A percentile compares a stretch with the other conserved stretches of the same genome.
Evolutionary conservation across 1,140 invertebrate species (phyloP).

Genomic region (Pararge aegeria): DNA sequence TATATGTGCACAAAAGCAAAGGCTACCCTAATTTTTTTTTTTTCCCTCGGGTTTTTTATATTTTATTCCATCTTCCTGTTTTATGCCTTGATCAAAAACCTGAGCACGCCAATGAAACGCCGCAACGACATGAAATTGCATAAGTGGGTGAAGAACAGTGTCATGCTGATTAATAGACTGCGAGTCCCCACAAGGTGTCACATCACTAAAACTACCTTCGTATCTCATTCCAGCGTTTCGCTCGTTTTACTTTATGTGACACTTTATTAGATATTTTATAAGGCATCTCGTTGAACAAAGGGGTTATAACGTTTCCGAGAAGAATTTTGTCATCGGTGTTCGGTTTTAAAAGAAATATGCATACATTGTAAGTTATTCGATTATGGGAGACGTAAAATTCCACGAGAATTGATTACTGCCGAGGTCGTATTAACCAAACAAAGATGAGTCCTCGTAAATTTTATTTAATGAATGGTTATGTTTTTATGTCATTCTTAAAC

Average conservation of each 20-base stretch:
- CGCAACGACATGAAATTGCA: too few relatives aligned
- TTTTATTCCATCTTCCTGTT: too few relatives aligned
- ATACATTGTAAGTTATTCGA: conserved; percentile 43
- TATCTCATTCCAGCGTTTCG: conserved; percentile 32
- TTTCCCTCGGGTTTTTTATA: too few relatives aligned
- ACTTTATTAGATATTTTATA: conserved; percentile 54
- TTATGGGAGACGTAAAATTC: conserved; percentile 23
- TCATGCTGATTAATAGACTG: background rate
- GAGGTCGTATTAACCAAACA: conserved; percentile 19
- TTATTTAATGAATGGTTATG: background rate
- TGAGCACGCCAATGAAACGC: too few relatives aligned
- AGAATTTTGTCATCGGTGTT: conserved; percentile 53
- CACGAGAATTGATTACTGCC: conserved; percentile 24
- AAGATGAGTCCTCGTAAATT: conserved; percentile 21
- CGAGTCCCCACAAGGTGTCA: background rate
- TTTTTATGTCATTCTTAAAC: conserved; percentile 4
- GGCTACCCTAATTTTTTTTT: too few relatives aligned
- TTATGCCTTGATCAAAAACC: too few relatives aligned
- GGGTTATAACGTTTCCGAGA: conserved; percentile 48
- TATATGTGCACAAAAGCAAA: too few relatives aligned
- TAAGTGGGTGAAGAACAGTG: too few relatives aligned
- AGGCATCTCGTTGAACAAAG: conserved; percentile 41
- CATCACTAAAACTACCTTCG: conserved; percentile 14
- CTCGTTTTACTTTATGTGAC: conserved; percentile 59
- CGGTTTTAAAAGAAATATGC: conserved; percentile 40